Evolutionary conservation across 2,113 vertebrate species (phyloP), one percentile per base, ranked within the genome.

Genomic region (Eolophus roseicapilla): DNA sequence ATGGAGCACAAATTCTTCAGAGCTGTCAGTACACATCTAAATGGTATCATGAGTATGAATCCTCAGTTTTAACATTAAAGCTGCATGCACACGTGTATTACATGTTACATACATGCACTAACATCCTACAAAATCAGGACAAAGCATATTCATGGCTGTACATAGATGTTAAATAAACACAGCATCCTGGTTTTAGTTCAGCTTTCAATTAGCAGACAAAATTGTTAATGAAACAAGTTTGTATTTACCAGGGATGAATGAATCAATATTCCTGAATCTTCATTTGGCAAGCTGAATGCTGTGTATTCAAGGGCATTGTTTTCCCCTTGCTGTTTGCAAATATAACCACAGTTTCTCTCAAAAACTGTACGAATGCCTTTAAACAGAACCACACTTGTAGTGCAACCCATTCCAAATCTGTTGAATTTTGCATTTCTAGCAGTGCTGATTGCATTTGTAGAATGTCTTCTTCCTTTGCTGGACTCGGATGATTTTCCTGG

Each of bases 321-420:
- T 97, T 99, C 99, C 29, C 98, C 98, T 96, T 98, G 98, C 91
- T 98, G 98, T 91, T 99, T 98, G 97, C 99, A 99, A 97, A 99
- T 98, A 97, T 99, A 99, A 95, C 98, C 98, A 98, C 99, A 99
- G 98, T 99, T 99, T 97, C 99, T 99, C 95, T 99, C 98, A 92
- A 99, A 97, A 76, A 98, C 98, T 4, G 98, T 99, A 70, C 99
- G 98, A 96, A 99, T 98, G 94, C 99, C 99, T 97, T 99, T 99
- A 95, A 99, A 98, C 93, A 99, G 98, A 96, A 99, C 98, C 53
- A 99, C 97, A 71, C 99, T 99, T 95, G 99, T 98, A 93, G 98
- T 99, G 98, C 99, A 99, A 97, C 99, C 99, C 99, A 99, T 99
- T 95, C 97, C 98, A 98, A 96, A 94, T 91, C 89, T 94, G 97